Conservation (phyloP, 1,140 invertebrate species). For the Drusus annulatus region DNA sequence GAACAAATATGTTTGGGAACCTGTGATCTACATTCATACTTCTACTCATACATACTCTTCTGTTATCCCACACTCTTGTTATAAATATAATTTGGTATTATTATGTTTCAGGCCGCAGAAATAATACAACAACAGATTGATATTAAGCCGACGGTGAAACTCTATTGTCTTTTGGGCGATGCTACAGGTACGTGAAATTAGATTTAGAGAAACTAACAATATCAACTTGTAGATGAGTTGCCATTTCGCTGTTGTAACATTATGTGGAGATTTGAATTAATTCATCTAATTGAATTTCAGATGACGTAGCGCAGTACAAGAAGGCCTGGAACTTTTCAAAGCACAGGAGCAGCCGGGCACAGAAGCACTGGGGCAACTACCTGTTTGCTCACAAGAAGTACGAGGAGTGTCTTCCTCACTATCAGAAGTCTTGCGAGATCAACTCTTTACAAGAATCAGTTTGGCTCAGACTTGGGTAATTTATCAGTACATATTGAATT, state of each 20-base stretch:
- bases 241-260: background rate
- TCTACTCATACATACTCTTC: too few species aligned
- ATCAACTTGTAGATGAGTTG: conserved; percentile 13
- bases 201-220: background rate
- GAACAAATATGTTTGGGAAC: too few species aligned
- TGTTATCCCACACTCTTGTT: too few species aligned
- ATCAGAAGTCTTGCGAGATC: conserved; percentile 85
- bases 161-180: conserved; percentile 89
- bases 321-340: conserved; percentile 93
- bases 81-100: background rate
- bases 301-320: conserved; percentile 89
- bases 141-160: conserved; percentile 85
- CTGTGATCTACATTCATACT: too few species aligned
- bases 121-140: conserved; percentile 87
- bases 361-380: conserved; percentile 88
- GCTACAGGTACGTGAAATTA: conserved; percentile 67
- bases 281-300: conserved; percentile 55
- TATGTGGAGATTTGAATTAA: background rate
- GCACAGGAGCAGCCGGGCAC: conserved; percentile 82
- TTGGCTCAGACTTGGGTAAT: conserved; percentile 86
- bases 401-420: conserved; percentile 82
- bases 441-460: conserved; percentile 88
- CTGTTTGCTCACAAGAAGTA: conserved; percentile 85
- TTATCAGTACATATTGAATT: background rate
- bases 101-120: conserved; percentile 82